phyloP scores from a whole-genome alignment of 1,140 invertebrate species.

The Cataglyphis hispanica region DNA sequence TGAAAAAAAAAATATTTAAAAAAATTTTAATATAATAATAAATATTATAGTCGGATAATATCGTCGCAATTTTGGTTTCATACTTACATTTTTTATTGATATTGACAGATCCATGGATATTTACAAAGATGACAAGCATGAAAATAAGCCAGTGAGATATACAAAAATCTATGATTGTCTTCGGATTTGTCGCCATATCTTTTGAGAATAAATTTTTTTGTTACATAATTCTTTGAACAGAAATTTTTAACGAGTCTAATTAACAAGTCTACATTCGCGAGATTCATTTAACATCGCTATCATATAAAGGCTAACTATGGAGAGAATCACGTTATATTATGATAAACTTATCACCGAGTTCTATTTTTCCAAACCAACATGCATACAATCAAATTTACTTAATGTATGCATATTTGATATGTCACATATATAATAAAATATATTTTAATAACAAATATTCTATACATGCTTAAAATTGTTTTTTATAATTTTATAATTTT shows the following conservation, averaged over 20 bases:
- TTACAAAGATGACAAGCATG: not conserved
- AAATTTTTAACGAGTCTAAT: conserved; percentile 6
- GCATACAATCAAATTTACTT: not conserved
- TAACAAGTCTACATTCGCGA: not conserved
- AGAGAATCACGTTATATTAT: not conserved
- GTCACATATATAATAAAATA: not conserved
- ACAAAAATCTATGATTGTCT: conserved; percentile 41
- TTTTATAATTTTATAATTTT: no score
- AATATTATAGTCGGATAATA: conserved; percentile 18
- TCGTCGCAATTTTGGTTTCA: not conserved
- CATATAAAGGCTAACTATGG: not conserved
- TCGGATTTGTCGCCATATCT: not conserved
- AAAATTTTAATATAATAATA: not conserved
- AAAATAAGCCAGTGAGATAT: conserved; percentile 14
- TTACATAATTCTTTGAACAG: not conserved
- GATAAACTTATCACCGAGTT: conserved; percentile 27
- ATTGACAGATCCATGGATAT: not conserved
- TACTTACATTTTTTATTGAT: conserved; percentile 61
- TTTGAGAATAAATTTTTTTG: not conserved
- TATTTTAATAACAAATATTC: no score
- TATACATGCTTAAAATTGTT: no score
- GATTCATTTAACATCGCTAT: not conserved
- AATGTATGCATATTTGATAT: not conserved
- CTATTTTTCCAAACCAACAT: not conserved
- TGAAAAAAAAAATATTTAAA: not conserved